These are phyloP conservation scores for Euplagia quadripunctaria DNA, from an alignment of 2,888 invertebrate species.

Conservation along the genomic window DNA sequence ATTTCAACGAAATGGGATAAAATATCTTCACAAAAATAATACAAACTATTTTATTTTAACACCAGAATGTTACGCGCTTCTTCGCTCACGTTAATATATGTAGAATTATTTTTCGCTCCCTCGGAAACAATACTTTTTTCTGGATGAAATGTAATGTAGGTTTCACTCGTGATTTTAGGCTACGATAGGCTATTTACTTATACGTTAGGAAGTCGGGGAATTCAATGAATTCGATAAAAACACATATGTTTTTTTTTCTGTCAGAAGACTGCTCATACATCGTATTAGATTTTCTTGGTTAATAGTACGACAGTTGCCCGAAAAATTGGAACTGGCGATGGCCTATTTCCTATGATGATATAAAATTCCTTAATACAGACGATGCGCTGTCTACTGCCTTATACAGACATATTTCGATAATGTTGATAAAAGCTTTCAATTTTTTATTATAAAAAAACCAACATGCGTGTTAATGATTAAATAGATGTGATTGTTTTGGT, in stretches of 20 bases:
- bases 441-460: not conserved
- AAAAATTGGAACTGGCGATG: not conserved
- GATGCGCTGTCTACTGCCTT: not conserved
- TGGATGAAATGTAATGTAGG: not conserved
- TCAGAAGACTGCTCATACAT: no score
- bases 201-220: not conserved
- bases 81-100: not conserved
- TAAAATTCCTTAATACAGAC: not conserved
- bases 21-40: not conserved
- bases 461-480: not conserved
- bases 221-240: not conserved
- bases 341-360: no score
- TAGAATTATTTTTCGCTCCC: not conserved
- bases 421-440: not conserved
- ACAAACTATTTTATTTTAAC: not conserved
- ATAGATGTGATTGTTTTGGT: constrained; percentile 17
- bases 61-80: not conserved
- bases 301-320: not conserved
- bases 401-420: not conserved
- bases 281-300: not conserved
- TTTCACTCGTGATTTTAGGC: not conserved
- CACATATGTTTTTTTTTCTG: no score
- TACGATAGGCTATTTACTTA: not conserved
- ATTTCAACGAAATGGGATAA: not conserved
- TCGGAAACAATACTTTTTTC: not conserved